A percentile compares a stretch with the other conserved stretches of the same genome.
Conservation (phyloP, 37 sponge, comb jelly and placozoan genomes). For the Bolinopsis microptera region DNA sequence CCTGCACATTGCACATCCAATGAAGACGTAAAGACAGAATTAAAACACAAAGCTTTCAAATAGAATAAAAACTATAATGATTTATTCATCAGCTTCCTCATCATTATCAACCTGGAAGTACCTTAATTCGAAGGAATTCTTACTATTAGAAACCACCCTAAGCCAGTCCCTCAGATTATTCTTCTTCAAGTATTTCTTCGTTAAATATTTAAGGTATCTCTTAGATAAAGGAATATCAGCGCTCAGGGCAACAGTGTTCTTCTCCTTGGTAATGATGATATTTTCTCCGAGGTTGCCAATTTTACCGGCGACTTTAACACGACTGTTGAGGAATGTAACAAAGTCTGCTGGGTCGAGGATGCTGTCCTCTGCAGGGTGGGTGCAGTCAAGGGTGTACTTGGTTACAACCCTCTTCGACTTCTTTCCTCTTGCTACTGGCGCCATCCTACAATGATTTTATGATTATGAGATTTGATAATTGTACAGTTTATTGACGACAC, state of each 20-base stretch:
- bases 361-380: constrained; percentile 62
- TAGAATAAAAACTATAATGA: background rate
- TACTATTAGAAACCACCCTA: constrained; percentile 39
- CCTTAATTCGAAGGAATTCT: constrained; percentile 41
- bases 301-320: constrained; percentile 50
- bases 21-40: too few species aligned
- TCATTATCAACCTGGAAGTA: constrained; percentile 63
- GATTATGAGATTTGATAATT: too few species aligned
- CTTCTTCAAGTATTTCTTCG: constrained; percentile 64
- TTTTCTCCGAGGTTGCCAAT: constrained; percentile 26
- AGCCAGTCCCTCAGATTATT: constrained; percentile 63
- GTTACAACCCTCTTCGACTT: constrained; percentile 24
- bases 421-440: constrained; percentile 37
- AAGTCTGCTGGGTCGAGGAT: constrained; percentile 53
- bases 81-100: constrained; percentile 40
- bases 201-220: constrained; percentile 54
- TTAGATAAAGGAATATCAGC: constrained; percentile 61
- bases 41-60: background rate
- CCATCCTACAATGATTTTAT: constrained; percentile 11
- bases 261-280: constrained; percentile 59
- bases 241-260: constrained; percentile 49
- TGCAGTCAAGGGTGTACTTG: constrained; percentile 58
- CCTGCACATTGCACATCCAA: too few species aligned
- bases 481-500: too few species aligned
- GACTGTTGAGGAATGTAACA: background rate